Evolutionary conservation across 2,797 vertebrate species (phyloP).

Genomic region (Tapirus indicus): DNA sequence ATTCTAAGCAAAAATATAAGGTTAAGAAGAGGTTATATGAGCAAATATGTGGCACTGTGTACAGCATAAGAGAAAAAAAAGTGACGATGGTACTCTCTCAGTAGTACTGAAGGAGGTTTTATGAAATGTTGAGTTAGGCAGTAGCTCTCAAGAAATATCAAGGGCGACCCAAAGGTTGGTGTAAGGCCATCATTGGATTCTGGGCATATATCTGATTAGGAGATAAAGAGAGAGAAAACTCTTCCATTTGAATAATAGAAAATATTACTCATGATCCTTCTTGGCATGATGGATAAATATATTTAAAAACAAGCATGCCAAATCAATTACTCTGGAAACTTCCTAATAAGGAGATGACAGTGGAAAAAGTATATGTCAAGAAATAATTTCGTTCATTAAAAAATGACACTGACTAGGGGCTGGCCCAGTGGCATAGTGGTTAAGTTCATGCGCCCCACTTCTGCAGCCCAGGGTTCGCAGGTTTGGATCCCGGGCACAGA

Average conservation of each 20-base stretch:
- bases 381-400: neutral
- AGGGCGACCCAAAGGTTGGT: neutral
- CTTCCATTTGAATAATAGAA: neutral
- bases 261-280: neutral
- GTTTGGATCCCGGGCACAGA: too few relatives aligned
- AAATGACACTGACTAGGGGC: neutral
- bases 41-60: neutral
- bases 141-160: neutral
- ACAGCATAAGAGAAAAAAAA: neutral
- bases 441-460: too few relatives aligned
- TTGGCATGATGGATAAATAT: neutral
- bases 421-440: too few relatives aligned
- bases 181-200: neutral
- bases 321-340: conserved; percentile 41
- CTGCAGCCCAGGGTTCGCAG: too few relatives aligned
- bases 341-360: neutral
- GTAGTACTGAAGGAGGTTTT: neutral
- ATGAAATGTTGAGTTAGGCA: neutral
- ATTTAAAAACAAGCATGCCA: conserved; percentile 47
- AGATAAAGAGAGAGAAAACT: neutral
- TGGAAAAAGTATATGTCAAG: neutral
- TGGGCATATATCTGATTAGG: neutral
- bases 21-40: neutral
- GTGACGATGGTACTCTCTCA: neutral
- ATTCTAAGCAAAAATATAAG: conserved; percentile 24